Evolutionary conservation across 2,113 vertebrate genomes (phyloP), one percentile per base, ranked within the genome.

Genomic region (Oryzias curvinotus): DNA sequence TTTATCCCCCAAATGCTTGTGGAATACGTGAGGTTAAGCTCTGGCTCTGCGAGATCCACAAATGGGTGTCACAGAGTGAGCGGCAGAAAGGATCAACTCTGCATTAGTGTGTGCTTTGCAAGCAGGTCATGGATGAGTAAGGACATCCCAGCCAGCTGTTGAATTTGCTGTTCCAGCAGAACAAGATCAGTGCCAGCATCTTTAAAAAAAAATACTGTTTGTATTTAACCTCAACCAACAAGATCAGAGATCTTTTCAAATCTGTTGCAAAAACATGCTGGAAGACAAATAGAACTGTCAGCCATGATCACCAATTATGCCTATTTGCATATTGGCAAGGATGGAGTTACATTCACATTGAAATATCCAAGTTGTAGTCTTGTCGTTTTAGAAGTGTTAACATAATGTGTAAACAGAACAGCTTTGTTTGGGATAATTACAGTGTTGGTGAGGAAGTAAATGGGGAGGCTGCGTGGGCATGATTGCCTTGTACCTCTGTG

Each of bases 361-460:
- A 42, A 28, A 59, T 44, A 23, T 5, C 70, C 14, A 58, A 65
- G 60, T 53, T 54, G 25, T 60, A 17, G 47, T 65, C 57, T 47
- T n/a, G 47, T 63, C 62, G 50, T 17, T 65, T 17, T 44, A 63
- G 52, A 52, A 52, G 17, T 14, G 55, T 14, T 48, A 73, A 49
- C 70, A 73, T 13, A 61, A 25, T 47, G 46, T 44, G 28, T 53
- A 74, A 62, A 67, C 17, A 47, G 41, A 52, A 19, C 18, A 18
- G 56, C 62, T 80, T 68, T 84, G 76, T 85, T 83, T 78, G 65
- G 46, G 59, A 78, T 80, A 77, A 87, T 82, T 73, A 78, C 81
- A 78, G 76, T 28, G 58, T 44, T 26, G 28, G 59, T 42, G 62
- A 68, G 55, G 66, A 62, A 63, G 41, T 23, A 48, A 23, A 78